Evolutionary conservation across 1,140 invertebrate species (phyloP), one percentile per base, ranked within the genome.

Genomic region (Brachionus plicatilis): DNA sequence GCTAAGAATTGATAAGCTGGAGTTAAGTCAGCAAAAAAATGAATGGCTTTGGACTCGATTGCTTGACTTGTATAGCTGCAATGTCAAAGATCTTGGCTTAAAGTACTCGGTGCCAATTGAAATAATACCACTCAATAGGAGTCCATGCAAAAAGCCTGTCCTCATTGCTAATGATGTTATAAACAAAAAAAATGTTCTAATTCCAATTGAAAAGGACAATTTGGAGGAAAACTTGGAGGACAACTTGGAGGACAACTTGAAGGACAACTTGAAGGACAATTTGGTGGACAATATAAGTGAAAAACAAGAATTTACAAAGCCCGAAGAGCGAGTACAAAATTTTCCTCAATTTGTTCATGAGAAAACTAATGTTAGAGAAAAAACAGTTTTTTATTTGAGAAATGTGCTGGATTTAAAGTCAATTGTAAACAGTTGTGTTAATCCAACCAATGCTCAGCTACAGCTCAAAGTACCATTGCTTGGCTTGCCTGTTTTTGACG

Each of bases 401-500:
- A 68, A 68, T 37, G 29, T 68, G 65, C 29, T 68, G 65, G 65
- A 68, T 14, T 12, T 68, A 37, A 68, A 68, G 29, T 68, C 65
- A 68, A 68, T 68, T 68, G 65, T 68, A 68, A 68, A 68, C 27
- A 12, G 4, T 12, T 68, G 65, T 29, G 11, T 68, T 29, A 68
- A 68, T 68, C 65, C 65, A 14, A 68, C 65, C 20, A 68, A 68
- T 68, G 65, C 65, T 68, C 65, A 68, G 29, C 29, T 68, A 68
- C 65, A 68, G 65, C 65, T 68, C 0, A 68, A 68, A 68, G 3
- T 68, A 9, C 65, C 65, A 68, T 68, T 68, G 29, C 37, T 68
- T 29, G 11, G 20, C 11, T 68, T 68, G 65, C 65, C 65, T 68
- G 65, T 68, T 11, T 29, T 68, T 68, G 65, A 68, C 65, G 65